Base-by-base conservation (phyloP, 1,140 invertebrate genomes). In the Lepidotrigona ventralis region DNA sequence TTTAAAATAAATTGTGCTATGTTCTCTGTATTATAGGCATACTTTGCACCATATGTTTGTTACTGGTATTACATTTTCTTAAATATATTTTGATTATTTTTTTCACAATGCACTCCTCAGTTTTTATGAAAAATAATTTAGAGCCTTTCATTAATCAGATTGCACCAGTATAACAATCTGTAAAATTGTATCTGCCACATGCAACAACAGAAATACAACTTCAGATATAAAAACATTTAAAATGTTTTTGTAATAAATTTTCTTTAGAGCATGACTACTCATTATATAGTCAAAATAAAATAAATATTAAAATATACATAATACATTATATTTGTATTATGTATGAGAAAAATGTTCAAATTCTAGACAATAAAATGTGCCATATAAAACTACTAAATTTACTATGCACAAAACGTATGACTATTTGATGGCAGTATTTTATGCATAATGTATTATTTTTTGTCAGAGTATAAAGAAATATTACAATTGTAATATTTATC, bases 1-100 rank as follows among this genome's bases (percentile, higher is more conserved):
- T n/a, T n/a, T n/a, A n/a, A n/a, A n/a, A n/a, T n/a, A n/a, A n/a
- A 84, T 88, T 89, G 87, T 89, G 86, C 87, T 88, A 86, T 86
- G 58, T 85, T 79, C 51, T 83, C 83, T 70, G 69, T 76, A 75
- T 81, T 81, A 58, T 83, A 86, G 60, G 29, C 84, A 82, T 78
- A 81, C 39, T 81, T 73, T 86, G 87, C 81, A 88, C 80, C 80
- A 53, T 87, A 79, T 72, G 73, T 64, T 86, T 86, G 73, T 86
- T 54, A 83, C 58, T 76, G 70, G 51, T 72, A 70, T 66, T 85
- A 75, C 33, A 63, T 75, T 70, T 86, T 73, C 84, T 81, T 83
- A 85, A 26, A 86, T 75, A 76, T 88, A 75, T 88, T 89, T 88
- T 89, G 88, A 88, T 89, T 89, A 82, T 86, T 83, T 64, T n/a